Evolutionary conservation across 2,888 invertebrate species (phyloP), one percentile per base, ranked within the genome.

Genomic region (Andrena bicolor): DNA sequence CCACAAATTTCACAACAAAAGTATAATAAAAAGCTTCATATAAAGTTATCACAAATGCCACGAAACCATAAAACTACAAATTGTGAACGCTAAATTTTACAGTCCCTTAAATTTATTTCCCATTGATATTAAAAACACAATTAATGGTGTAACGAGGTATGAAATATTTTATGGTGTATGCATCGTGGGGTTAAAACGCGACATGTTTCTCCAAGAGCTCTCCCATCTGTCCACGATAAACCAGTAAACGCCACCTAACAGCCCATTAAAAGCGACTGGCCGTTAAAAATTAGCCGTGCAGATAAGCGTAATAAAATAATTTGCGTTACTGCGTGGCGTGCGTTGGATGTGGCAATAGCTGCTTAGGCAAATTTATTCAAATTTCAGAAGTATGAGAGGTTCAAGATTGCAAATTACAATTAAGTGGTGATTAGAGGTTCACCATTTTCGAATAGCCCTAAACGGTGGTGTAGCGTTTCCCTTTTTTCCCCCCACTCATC

Each of bases 291-390:
- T 80, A 79, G 49, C 80, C 58, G 32, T 28, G n/a, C 28, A 64
- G 81, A 86, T 80, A 88, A 85, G 74, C 51, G 49, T 53, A 81
- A 80, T 85, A 75, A 88, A 81, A 80, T 85, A 86, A 85, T 85
- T 77, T 53, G 28, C 61, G 23, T 28, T 10, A 58, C 58, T 66
- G 41, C 65, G 23, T 26, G 69, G 68, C 4, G 56, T 48, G 20
- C 58, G 48, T 8, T 35, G 65, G 32, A 63, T 64, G 56, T 56
- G 65, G 70, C 41, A 60, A 68, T 32, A 32, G 66, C 32, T 23
- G 79, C 69, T 88, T 88, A 88, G 63, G 83, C 58, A 83, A 85
- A 88, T 89, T 85, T 82, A 80, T 83, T 86, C 68, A 66, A 86
- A 88, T 83, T 82, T 70, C 83, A 76, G 73, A 82, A 86, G 78